A percentile compares a stretch with the other conserved stretches of the same genome.
These are phyloP conservation scores for Pocota personata DNA, from an alignment of 2,888 invertebrate genomes.

Conservation along the genomic window DNA sequence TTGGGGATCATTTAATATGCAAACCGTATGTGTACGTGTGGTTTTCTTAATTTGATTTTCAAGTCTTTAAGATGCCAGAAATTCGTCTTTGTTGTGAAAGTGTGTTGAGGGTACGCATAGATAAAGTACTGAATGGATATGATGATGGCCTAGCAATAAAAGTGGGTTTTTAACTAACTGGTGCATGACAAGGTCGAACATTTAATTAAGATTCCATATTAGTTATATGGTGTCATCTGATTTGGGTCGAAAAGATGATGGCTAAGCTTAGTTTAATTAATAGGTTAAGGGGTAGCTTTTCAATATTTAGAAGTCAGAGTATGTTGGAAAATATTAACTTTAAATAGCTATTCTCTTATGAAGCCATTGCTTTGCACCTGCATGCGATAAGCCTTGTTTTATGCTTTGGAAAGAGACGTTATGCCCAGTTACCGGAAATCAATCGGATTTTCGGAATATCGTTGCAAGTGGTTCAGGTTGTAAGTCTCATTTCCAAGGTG, in stretches of 20 bases:
- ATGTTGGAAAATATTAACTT: no score
- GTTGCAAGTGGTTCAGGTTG: no score
- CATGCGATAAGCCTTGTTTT: no score
- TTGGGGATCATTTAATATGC: constrained; percentile 53
- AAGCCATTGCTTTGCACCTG: no score
- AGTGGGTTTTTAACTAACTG: neutral
- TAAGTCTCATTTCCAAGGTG: no score
- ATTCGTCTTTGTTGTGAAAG: neutral
- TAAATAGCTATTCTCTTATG: no score
- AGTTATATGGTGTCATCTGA: neutral
- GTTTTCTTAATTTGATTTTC: constrained; percentile 41
- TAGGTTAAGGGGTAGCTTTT: no score
- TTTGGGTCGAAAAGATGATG: neutral
- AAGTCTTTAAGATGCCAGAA: constrained; percentile 6
- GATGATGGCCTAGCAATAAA: neutral
- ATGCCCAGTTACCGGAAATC: no score
- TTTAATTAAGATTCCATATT: neutral
- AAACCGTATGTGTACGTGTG: constrained; percentile 24
- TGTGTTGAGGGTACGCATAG: neutral
- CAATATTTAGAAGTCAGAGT: no score
- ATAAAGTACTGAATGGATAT: neutral
- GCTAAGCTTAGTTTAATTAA: no score
- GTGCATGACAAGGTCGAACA: neutral
- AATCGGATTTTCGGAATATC: no score
- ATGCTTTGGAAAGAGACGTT: no score